Evolutionary conservation across 2,113 vertebrate genomes (phyloP).

Genomic region (Carassius carassius): DNA sequence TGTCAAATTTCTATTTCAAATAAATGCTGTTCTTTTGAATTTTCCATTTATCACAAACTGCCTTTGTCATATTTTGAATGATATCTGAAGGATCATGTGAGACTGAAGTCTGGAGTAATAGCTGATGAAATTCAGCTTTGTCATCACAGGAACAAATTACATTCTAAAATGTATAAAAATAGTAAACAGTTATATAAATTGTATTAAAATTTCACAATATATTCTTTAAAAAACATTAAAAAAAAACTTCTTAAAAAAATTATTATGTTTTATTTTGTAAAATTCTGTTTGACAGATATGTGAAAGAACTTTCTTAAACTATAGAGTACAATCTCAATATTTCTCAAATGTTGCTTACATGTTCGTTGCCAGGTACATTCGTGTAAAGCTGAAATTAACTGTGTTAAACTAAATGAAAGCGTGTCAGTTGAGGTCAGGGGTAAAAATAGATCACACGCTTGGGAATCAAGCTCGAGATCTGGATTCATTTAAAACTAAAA

Average conservation of each 20-base stretch:
- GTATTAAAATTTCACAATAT: no score
- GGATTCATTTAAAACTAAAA: background rate
- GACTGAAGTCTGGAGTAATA: background rate
- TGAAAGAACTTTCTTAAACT: background rate
- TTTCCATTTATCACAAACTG: no score
- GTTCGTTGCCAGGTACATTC: background rate
- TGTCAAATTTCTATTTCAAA: background rate
- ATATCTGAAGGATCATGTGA: background rate
- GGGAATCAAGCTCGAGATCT: background rate
- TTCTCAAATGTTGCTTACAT: slow-evolving; percentile 6
- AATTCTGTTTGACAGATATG: background rate
- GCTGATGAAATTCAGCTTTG: background rate
- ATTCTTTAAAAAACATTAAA: no score
- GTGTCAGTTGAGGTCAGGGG: slow-evolving; percentile 4
- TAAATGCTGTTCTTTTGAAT: background rate
- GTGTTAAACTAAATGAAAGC: slow-evolving; percentile 20
- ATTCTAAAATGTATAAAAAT: background rate
- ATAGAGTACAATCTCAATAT: background rate
- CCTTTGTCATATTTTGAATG: background rate
- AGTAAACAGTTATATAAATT: background rate
- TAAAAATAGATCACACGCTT: slow-evolving; percentile 8
- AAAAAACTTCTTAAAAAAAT: no score
- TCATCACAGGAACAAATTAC: background rate
- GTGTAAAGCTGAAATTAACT: background rate
- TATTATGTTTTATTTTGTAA: background rate